phyloP scores from a whole-genome alignment of 1,140 invertebrate species.

The Anoplolepis gracilipes region DNA sequence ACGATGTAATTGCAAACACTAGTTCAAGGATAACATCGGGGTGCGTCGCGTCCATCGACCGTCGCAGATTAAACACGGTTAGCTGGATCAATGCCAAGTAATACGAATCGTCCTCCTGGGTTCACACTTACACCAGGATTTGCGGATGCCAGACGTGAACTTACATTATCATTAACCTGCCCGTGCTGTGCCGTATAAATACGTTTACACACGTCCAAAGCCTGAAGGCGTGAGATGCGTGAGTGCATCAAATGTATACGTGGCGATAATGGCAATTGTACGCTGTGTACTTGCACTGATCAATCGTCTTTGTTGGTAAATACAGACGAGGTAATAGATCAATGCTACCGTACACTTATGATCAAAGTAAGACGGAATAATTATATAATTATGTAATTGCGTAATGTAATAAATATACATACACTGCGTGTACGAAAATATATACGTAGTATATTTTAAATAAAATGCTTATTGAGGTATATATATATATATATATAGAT shows the following conservation, averaged over 20 bases:
- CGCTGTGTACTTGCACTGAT: slow-evolving; percentile 67
- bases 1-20: background rate
- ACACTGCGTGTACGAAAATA: background rate
- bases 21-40: slow-evolving; percentile 4
- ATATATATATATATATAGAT: too few species aligned
- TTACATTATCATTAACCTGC: slow-evolving; percentile 73
- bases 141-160: slow-evolving; percentile 61
- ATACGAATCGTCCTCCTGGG: slow-evolving; percentile 3
- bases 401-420: too few species aligned
- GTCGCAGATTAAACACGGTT: slow-evolving; percentile 23
- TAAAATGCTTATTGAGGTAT: background rate
- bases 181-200: slow-evolving; percentile 51
- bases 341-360: background rate
- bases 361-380: background rate
- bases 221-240: slow-evolving; percentile 38
- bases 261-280: slow-evolving; percentile 66
- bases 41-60: background rate
- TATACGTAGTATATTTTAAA: background rate
- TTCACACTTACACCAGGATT: slow-evolving; percentile 41
- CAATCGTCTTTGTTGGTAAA: slow-evolving; percentile 65
- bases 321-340: slow-evolving; percentile 34
- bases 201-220: slow-evolving; percentile 57
- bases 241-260: slow-evolving; percentile 68
- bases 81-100: slow-evolving; percentile 30
- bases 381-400: background rate